phyloP scores from a whole-genome alignment of 2,888 invertebrate genomes.

The Platycheirus albimanus region DNA sequence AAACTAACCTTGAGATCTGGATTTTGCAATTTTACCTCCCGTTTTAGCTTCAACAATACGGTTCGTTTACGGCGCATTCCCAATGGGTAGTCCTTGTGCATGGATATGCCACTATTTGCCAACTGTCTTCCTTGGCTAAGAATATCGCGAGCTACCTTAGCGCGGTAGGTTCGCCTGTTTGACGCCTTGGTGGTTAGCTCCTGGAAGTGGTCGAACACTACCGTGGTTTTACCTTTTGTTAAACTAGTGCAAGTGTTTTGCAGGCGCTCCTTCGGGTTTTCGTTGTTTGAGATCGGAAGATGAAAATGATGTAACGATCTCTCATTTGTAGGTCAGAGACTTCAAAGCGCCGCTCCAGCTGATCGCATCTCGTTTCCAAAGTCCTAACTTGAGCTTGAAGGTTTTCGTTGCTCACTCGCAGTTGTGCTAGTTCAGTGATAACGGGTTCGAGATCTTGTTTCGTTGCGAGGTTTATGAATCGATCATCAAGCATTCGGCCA shows the following conservation, averaged over 20 bases:
- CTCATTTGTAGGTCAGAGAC: constrained; percentile 1
- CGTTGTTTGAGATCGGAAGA: constrained; percentile 4
- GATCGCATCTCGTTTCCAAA: constrained; percentile 1
- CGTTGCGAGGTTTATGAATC: too few species aligned
- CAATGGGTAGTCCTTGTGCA: too few species aligned
- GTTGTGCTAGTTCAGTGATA: too few species aligned
- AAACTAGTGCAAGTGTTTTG: constrained; percentile 17
- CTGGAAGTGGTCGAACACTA: neutral
- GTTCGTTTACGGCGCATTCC: too few species aligned
- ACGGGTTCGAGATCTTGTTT: too few species aligned
- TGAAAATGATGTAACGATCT: neutral
- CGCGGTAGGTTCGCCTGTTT: neutral
- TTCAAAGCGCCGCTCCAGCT: constrained; percentile 14
- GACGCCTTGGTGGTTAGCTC: neutral
- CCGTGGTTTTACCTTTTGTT: neutral
- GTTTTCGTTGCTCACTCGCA: too few species aligned
- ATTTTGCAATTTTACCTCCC: too few species aligned
- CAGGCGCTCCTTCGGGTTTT: constrained; percentile 4
- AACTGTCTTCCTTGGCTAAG: neutral
- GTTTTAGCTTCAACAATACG: too few species aligned
- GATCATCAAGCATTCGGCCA: too few species aligned
- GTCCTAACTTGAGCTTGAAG: neutral
- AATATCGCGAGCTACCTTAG: neutral
- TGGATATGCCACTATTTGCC: neutral
- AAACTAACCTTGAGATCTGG: too few species aligned